phyloP scores from a whole-genome alignment of 2,113 vertebrate genomes.

The Irena cyanogastra region DNA sequence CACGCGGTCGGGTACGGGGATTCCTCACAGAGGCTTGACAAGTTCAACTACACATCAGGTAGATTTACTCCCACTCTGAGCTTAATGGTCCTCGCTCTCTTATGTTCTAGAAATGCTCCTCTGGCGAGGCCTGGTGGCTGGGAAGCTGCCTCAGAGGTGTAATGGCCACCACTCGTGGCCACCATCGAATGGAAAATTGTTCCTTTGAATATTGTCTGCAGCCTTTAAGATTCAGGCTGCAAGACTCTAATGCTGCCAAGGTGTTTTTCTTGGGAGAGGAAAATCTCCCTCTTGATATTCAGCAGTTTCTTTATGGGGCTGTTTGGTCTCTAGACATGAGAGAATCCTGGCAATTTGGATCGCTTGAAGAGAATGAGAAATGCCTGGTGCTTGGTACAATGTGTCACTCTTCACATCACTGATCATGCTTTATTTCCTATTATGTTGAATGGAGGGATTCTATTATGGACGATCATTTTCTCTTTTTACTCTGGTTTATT shows the following conservation, averaged over 20 bases:
- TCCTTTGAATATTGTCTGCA: slow-evolving; percentile 55
- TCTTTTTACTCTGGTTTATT: slow-evolving; percentile 22
- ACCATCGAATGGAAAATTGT: slow-evolving; percentile 9
- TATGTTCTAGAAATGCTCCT: slow-evolving; percentile 24
- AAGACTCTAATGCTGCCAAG: slow-evolving; percentile 9
- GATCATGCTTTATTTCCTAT: slow-evolving; percentile 66
- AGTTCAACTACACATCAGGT: slow-evolving; percentile 14
- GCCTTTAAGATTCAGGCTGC: slow-evolving; percentile 46
- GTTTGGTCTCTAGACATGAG: slow-evolving; percentile 10
- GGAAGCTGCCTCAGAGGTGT: slow-evolving; percentile 29
- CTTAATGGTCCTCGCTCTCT: slow-evolving; percentile 42
- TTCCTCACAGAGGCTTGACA: slow-evolving; percentile 10
- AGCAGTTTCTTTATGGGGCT: slow-evolving; percentile 30
- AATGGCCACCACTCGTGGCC: slow-evolving; percentile 21
- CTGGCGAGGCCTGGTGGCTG: background rate
- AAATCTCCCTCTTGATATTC: slow-evolving; percentile 42
- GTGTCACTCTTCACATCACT: slow-evolving; percentile 35
- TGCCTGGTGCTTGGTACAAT: background rate
- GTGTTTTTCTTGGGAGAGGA: background rate
- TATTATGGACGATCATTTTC: slow-evolving; percentile 58
- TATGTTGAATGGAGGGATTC: slow-evolving; percentile 44
- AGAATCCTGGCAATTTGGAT: slow-evolving; percentile 34
- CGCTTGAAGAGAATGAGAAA: slow-evolving; percentile 32
- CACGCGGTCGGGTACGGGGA: background rate
- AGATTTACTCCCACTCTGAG: slow-evolving; percentile 18